Conservation (phyloP, 2,113 vertebrate genomes). For the Silurus asotus region DNA sequence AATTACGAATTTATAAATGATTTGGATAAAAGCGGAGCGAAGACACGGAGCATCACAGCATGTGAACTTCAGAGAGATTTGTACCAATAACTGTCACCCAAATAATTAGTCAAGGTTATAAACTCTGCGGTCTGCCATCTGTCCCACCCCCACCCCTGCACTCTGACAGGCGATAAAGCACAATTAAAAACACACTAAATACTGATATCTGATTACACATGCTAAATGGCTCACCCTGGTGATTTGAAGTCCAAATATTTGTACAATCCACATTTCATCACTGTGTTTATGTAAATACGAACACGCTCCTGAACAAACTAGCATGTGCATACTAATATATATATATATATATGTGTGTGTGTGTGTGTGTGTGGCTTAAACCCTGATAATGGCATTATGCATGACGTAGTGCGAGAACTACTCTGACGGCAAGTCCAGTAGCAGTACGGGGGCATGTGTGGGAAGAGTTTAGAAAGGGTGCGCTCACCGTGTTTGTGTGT, state of each 20-base stretch:
- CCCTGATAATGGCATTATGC: constrained; percentile 54
- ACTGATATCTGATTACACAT: not conserved
- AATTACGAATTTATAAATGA: not conserved
- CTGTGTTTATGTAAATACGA: not conserved
- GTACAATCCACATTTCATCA: not conserved
- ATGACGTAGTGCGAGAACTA: constrained; percentile 46
- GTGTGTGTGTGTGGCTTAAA: not conserved
- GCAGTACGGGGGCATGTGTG: constrained; percentile 65
- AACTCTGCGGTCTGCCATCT: not conserved
- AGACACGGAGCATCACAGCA: not conserved
- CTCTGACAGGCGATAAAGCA: not conserved
- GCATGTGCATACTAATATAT: too few species aligned
- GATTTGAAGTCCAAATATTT: not conserved
- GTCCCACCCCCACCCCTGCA: not conserved
- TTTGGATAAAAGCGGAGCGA: not conserved
- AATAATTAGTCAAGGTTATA: constrained; percentile 15
- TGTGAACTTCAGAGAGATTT: constrained; percentile 13
- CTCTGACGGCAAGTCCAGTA: constrained; percentile 60
- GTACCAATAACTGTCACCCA: constrained; percentile 8
- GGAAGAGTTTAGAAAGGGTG: constrained; percentile 68
- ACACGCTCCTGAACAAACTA: not conserved
- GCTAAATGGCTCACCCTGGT: constrained; percentile 2
- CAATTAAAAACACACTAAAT: constrained; percentile 14
- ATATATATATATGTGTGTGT: constrained; percentile 18
- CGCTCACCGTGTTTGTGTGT: constrained; percentile 49